These are phyloP conservation scores for Lophius americanus DNA, from an alignment of 2,797 vertebrate species.

Conservation along the genomic window DNA sequence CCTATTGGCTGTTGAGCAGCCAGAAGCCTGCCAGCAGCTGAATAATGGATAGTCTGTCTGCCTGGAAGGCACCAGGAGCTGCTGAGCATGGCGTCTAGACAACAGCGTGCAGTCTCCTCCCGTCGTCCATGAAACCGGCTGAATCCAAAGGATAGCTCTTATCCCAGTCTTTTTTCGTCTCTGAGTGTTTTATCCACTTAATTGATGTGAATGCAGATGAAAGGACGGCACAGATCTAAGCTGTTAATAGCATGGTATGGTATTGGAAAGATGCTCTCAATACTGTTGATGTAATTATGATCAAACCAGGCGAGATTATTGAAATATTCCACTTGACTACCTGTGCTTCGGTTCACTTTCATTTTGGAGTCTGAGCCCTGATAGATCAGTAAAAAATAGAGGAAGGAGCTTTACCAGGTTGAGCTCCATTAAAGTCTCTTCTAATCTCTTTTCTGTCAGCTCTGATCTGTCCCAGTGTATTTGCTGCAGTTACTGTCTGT, in stretches of 20 bases:
- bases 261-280: not conserved
- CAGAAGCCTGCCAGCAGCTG: conserved; percentile 49
- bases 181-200: conserved; percentile 19
- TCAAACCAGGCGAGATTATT: not conserved
- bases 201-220: conserved; percentile 26
- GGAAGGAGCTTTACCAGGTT: conserved; percentile 6
- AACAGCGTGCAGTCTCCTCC: conserved; percentile 1
- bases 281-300: conserved; percentile 21
- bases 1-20: conserved; percentile 39
- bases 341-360: not conserved
- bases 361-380: not conserved
- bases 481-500: conserved; percentile 3
- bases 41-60: conserved; percentile 64
- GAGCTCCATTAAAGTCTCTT: conserved; percentile 3
- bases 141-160: conserved; percentile 30
- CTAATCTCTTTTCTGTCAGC: conserved; percentile 11
- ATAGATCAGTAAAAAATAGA: not conserved
- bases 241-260: conserved; percentile 9
- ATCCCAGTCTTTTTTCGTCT: not conserved
- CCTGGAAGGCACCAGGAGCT: conserved; percentile 43
- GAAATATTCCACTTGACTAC: conserved; percentile 5
- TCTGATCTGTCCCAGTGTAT: conserved; percentile 4
- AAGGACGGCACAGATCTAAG: conserved; percentile 18
- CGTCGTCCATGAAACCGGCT: conserved; percentile 7
- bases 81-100: conserved; percentile 51